These are phyloP conservation scores for Theocolax elegans DNA, from an alignment of 1,140 invertebrate species.

Conservation along the genomic window DNA sequence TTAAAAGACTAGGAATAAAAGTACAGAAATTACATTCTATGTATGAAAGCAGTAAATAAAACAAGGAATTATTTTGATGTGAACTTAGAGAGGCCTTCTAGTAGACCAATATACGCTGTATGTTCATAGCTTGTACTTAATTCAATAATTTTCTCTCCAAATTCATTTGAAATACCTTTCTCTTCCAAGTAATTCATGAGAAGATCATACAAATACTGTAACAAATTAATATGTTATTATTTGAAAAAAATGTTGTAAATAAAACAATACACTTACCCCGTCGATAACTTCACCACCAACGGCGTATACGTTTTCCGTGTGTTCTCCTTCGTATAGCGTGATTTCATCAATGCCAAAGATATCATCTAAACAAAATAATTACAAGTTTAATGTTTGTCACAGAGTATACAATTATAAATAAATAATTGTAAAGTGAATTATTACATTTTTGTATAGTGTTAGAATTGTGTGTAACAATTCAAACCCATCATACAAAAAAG, in stretches of 20 bases:
- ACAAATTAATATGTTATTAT: slow-evolving; percentile 53
- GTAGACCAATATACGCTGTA: slow-evolving; percentile 83
- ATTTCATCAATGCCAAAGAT: slow-evolving; percentile 91
- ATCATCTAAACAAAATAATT: slow-evolving; percentile 72
- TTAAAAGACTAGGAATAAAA: slow-evolving; percentile 35
- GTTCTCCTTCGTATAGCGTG: slow-evolving; percentile 84
- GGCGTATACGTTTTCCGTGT: slow-evolving; percentile 84
- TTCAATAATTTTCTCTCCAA: slow-evolving; percentile 86
- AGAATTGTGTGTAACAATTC: slow-evolving; percentile 18
- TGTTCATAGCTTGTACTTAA: slow-evolving; percentile 93
- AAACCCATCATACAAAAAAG: slow-evolving; percentile 41
- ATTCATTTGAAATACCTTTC: slow-evolving; percentile 91
- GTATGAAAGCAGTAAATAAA: slow-evolving; percentile 27
- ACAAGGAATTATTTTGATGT: slow-evolving; percentile 67
- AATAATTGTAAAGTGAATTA: slow-evolving; percentile 18
- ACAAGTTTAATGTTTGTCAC: not conserved
- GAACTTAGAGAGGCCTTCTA: slow-evolving; percentile 89
- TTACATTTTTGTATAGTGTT: slow-evolving; percentile 41
- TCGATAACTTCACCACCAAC: slow-evolving; percentile 91
- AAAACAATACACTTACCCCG: slow-evolving; percentile 72
- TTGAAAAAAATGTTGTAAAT: slow-evolving; percentile 6
- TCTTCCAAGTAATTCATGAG: slow-evolving; percentile 94
- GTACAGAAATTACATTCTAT: slow-evolving; percentile 39
- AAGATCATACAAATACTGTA: slow-evolving; percentile 91
- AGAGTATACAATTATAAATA: slow-evolving; percentile 7